Evolutionary conservation across 2,888 invertebrate genomes (phyloP).

Genomic region (Macrophya annulata): DNA sequence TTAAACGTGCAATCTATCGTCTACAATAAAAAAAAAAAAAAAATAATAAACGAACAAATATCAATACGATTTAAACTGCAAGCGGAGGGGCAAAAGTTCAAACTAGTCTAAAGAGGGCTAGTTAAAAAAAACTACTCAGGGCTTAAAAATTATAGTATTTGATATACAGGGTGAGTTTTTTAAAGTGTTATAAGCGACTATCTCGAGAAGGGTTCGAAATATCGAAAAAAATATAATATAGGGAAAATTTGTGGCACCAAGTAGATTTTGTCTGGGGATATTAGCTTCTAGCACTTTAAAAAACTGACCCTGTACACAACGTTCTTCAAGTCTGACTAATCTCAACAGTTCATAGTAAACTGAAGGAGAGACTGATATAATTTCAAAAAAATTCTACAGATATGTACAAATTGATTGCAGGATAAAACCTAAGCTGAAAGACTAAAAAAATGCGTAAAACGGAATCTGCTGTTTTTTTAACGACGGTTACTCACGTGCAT

Average conservation of each 20-base stretch:
- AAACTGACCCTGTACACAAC: neutral
- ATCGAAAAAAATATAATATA: too few species aligned
- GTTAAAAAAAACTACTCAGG: neutral
- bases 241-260: too few species aligned
- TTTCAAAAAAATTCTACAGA: neutral
- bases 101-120: neutral
- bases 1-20: neutral
- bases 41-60: neutral
- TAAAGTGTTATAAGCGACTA: too few species aligned
- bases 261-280: too few species aligned
- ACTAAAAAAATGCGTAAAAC: neutral
- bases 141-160: neutral
- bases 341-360: neutral
- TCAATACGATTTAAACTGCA: neutral
- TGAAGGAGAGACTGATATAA: neutral
- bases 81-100: neutral
- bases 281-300: too few species aligned
- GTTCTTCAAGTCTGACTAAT: neutral
- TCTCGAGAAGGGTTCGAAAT: too few species aligned
- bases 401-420: neutral
- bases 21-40: neutral
- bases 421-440: neutral
- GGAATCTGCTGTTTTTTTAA: neutral
- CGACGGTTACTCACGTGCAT: conserved; percentile 90
- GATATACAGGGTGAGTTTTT: too few species aligned